These are phyloP conservation scores for Chamaea fasciata DNA, from an alignment of 2,113 vertebrate genomes.

Conservation along the genomic window DNA sequence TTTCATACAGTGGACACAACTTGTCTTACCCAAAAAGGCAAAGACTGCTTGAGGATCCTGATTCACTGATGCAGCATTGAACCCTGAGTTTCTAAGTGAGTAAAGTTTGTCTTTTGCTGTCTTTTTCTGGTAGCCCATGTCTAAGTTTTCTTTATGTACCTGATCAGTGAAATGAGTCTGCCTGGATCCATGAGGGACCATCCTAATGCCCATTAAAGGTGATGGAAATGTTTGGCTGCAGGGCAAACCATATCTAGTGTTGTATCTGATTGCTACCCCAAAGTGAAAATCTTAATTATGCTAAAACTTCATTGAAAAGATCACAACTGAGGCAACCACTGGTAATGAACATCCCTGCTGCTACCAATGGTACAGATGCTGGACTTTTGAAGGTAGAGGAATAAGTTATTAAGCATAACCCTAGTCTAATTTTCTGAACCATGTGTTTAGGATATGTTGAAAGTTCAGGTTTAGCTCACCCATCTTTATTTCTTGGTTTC, in stretches of 20 bases:
- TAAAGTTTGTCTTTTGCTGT: not conserved
- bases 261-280: not conserved
- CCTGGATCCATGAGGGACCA: not conserved
- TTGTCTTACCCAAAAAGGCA: not conserved
- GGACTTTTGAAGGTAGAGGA: not conserved
- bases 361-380: not conserved
- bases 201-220: not conserved
- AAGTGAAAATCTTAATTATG: not conserved
- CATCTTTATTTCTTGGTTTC: not conserved
- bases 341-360: not conserved
- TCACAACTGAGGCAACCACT: not conserved
- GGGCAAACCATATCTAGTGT: not conserved
- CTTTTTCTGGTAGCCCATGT: not conserved
- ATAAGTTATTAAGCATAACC: not conserved
- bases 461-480: not conserved
- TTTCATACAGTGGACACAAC: accelerated
- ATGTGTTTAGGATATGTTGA: not conserved
- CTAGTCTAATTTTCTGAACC: not conserved
- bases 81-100: not conserved
- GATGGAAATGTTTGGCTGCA: not conserved
- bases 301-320: not conserved
- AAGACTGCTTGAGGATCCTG: not conserved
- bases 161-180: not conserved
- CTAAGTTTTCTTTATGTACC: not conserved
- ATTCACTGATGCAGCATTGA: not conserved